Base-by-base conservation (phyloP, 1,140 invertebrate species). In the Pseudoatta argentina region DNA sequence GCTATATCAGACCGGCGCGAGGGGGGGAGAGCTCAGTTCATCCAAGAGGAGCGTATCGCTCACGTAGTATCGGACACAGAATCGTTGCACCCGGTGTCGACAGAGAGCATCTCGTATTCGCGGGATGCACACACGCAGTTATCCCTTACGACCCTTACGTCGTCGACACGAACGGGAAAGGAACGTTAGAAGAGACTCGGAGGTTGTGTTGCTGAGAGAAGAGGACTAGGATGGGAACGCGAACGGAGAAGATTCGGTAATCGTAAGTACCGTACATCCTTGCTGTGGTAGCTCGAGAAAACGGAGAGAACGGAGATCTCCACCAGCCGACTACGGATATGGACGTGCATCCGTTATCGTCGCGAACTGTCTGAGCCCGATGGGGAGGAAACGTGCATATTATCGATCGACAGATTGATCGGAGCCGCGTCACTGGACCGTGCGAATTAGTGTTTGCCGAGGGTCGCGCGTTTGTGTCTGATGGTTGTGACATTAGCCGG, bases 21-120 rank as follows among this genome's bases (percentile, higher is more conserved):
- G 95, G 94, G 93, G 94, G 95, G 94, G 94, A 95, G 92, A 94
- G 92, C 90, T 94, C 94, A 95, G 95, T 95, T 94, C 92, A 90
- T 93, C 92, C 92, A 93, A 95, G 93, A 94, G 91, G 87, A 95
- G 92, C 94, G 94, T 94, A 91, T 93, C 93, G 94, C 92, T 93
- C 69, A 92, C 90, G 90, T 94, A 92, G 92, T 93, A 90, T 89
- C 63, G 87, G 24, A 44, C 55, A 27, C 55, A 88, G 83, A 87
- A 85, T 91, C 72, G 63, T 93, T 85, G 24, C 55, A 51, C 91
- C 86, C 66, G 87, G 87, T 81, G 85, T 81, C 66, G 86, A 87
- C 72, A 85, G 86, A 90, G 87, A 86, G 91, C 90, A 79, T 89
- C 85, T 88, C 48, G 85, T 44, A 61, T 44, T 89, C 87, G 63